Conservation (phyloP, 2,113 vertebrate genomes). For the Lepus europaeus region DNA sequence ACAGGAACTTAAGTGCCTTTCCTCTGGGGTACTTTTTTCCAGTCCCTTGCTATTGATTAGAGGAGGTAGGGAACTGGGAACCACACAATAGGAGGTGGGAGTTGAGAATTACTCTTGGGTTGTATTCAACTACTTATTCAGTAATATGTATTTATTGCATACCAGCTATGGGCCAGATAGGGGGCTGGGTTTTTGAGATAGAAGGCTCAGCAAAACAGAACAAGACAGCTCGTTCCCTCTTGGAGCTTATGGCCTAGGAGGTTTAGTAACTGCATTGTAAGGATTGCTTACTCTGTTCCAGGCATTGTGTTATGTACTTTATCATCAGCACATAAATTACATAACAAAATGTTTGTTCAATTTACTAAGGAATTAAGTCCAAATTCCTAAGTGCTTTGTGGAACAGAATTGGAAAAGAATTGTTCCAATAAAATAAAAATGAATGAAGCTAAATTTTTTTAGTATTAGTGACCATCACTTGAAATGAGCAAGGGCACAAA, state of each 20-base stretch:
- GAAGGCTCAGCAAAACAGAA: neutral
- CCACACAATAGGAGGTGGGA: neutral
- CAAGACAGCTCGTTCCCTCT: neutral
- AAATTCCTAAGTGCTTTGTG: constrained; percentile 10
- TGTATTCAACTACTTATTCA: neutral
- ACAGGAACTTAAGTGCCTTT: constrained; percentile 76
- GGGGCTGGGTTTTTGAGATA: neutral
- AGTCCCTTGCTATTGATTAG: constrained; percentile 57
- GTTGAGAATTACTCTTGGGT: constrained; percentile 38
- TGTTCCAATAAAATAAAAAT: constrained; percentile 31
- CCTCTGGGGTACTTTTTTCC: constrained; percentile 59
- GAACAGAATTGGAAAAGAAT: constrained; percentile 12
- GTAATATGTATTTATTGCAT: neutral
- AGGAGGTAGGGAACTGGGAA: neutral
- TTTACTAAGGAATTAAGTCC: constrained; percentile 46
- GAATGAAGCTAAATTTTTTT: neutral
- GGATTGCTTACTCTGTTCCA: neutral
- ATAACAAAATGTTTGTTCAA: neutral
- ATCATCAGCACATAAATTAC: neutral
- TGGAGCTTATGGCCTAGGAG: neutral
- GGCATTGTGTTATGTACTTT: neutral
- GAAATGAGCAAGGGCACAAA: neutral
- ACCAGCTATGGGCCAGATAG: neutral
- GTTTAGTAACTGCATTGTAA: neutral
- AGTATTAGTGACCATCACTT: constrained; percentile 20